phyloP scores from a whole-genome alignment of 2,888 invertebrate genomes.

The Cloeon dipterum region DNA sequence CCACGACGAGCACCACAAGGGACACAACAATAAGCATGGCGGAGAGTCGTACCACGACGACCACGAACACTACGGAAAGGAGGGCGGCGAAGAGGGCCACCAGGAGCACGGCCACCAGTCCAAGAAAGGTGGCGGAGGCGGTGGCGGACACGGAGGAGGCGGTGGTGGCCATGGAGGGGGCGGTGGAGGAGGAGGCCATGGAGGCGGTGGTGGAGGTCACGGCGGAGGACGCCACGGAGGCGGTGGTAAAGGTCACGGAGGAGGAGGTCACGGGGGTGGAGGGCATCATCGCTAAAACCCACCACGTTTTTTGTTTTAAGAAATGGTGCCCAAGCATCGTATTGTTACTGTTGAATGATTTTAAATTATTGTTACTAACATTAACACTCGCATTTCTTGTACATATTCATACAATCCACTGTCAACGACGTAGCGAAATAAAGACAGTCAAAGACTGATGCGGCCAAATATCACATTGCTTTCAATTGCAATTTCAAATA shows the following conservation, averaged over 20 bases:
- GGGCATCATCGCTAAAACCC: too few relatives aligned
- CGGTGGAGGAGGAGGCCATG: not conserved
- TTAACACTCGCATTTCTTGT: too few relatives aligned
- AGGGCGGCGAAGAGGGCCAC: constrained; percentile 23
- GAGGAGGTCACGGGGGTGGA: not conserved
- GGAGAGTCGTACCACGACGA: constrained; percentile 28
- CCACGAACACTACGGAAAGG: constrained; percentile 27
- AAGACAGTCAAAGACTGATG: too few relatives aligned
- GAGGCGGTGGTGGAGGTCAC: not conserved
- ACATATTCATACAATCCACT: too few relatives aligned
- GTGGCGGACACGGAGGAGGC: constrained; percentile 1
- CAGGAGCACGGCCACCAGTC: constrained; percentile 25
- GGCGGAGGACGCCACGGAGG: not conserved
- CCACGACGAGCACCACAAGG: constrained; percentile 25
- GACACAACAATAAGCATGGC: constrained; percentile 30
- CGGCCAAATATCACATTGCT: too few relatives aligned
- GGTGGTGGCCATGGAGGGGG: constrained; percentile 1
- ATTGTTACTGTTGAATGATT: too few relatives aligned
- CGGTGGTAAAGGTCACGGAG: not conserved
- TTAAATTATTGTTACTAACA: too few relatives aligned
- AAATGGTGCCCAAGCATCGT: too few relatives aligned
- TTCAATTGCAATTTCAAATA: too few relatives aligned
- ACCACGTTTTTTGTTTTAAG: too few relatives aligned
- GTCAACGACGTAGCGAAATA: too few relatives aligned
- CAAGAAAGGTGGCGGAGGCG: constrained; percentile 2